These are phyloP conservation scores for Morpho deidamia DNA, from an alignment of 2,888 invertebrate species.

Conservation along the genomic window DNA sequence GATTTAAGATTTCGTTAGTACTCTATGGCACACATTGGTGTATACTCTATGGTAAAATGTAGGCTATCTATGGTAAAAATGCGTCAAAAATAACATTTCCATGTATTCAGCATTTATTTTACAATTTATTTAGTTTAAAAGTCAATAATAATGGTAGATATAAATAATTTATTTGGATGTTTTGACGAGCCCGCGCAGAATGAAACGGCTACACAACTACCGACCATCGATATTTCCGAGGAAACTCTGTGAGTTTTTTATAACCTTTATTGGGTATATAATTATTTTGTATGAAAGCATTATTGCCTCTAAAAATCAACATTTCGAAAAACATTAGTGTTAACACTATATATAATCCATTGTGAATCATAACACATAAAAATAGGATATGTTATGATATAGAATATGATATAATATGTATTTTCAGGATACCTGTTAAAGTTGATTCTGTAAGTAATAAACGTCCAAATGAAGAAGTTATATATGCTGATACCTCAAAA, in stretches of 20 bases:
- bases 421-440: slow-evolving; percentile 22
- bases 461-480: slow-evolving; percentile 54
- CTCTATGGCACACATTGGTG: too few species aligned
- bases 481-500: slow-evolving; percentile 54
- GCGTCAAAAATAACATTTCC: too few species aligned
- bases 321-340: too few species aligned
- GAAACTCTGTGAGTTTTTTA: slow-evolving; percentile 44
- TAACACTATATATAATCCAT: too few species aligned
- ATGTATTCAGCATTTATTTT: not conserved
- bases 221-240: slow-evolving; percentile 39
- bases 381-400: too few species aligned
- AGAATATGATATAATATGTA: too few species aligned
- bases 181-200: slow-evolving; percentile 51
- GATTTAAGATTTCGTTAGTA: too few species aligned
- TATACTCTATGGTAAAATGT: too few species aligned
- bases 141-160: slow-evolving; percentile 44
- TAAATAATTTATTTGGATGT: slow-evolving; percentile 62
- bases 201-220: slow-evolving; percentile 44
- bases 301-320: too few species aligned
- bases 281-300: too few species aligned
- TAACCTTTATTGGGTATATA: slow-evolving; percentile 19
- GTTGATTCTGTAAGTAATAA: slow-evolving; percentile 38
- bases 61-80: too few species aligned
- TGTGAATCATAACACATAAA: too few species aligned
- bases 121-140: not conserved